Conservation (phyloP, 2,113 vertebrate species). For the Galbula dea region DNA sequence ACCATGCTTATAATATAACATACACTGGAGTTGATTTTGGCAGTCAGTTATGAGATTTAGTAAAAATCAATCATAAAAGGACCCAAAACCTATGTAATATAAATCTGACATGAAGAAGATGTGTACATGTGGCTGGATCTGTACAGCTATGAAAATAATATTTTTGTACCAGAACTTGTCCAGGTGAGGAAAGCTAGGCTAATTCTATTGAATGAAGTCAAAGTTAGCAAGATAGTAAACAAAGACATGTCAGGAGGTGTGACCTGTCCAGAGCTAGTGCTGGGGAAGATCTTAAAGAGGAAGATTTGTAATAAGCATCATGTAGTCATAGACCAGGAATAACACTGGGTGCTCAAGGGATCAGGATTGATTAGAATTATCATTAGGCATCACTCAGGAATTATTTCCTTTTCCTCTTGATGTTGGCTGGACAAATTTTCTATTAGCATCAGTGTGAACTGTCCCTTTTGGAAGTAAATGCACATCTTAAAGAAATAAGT, state of each 20-base stretch:
- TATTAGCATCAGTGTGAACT: neutral
- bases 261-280: neutral
- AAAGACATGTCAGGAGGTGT: neutral
- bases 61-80: neutral
- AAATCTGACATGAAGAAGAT: neutral
- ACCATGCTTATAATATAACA: neutral
- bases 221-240: neutral
- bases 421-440: neutral
- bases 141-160: neutral
- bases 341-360: neutral
- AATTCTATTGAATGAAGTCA: neutral
- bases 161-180: neutral
- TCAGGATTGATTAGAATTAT: neutral
- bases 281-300: neutral
- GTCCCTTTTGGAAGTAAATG: neutral
- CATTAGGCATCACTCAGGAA: neutral
- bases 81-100: neutral
- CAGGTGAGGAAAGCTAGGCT: neutral
- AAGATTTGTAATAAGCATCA: neutral
- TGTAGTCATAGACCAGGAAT: neutral
- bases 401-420: neutral
- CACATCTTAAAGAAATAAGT: neutral
- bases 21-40: neutral
- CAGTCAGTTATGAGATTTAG: neutral
- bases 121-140: neutral